Evolutionary conservation across 2,888 invertebrate species (phyloP).

Genomic region (Drosophila nr. medialis): DNA sequence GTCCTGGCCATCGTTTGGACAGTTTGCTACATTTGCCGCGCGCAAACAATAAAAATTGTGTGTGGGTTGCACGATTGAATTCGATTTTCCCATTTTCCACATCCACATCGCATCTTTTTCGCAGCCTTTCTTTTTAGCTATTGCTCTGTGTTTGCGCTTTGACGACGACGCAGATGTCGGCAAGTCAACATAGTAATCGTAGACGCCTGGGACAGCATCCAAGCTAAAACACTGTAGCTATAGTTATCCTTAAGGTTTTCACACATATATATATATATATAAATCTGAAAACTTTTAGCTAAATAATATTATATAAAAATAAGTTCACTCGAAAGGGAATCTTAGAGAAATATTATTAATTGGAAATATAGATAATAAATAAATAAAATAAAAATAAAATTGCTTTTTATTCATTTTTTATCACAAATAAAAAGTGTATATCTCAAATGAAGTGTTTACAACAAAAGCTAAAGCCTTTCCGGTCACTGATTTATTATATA

Average conservation of each 20-base stretch:
- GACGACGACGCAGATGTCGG: conserved; percentile 56
- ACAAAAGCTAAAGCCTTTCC: not conserved
- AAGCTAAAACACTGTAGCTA: not conserved
- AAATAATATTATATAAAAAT: too few relatives aligned
- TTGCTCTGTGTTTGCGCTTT: conserved; percentile 46
- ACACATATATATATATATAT: not conserved
- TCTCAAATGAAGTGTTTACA: too few relatives aligned
- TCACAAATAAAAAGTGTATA: too few relatives aligned
- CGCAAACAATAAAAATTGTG: conserved; percentile 70
- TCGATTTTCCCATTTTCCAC: conserved; percentile 35
- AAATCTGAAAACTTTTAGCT: not conserved
- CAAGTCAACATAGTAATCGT: conserved; percentile 66
- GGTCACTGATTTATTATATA: not conserved
- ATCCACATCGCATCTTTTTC: conserved; percentile 19
- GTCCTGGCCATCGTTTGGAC: conserved; percentile 63
- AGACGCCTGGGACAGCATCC: conserved; percentile 59
- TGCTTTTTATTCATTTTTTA: too few relatives aligned
- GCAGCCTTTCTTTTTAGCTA: conserved; percentile 57
- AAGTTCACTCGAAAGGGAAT: too few relatives aligned
- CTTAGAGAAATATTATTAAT: too few relatives aligned
- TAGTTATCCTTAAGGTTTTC: not conserved
- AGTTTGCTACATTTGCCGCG: conserved; percentile 72
- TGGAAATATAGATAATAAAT: too few relatives aligned
- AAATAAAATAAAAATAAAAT: too few relatives aligned
- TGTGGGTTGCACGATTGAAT: conserved; percentile 67